Evolutionary conservation across 2,797 vertebrate genomes (phyloP).

Genomic region (Balearica regulorum): DNA sequence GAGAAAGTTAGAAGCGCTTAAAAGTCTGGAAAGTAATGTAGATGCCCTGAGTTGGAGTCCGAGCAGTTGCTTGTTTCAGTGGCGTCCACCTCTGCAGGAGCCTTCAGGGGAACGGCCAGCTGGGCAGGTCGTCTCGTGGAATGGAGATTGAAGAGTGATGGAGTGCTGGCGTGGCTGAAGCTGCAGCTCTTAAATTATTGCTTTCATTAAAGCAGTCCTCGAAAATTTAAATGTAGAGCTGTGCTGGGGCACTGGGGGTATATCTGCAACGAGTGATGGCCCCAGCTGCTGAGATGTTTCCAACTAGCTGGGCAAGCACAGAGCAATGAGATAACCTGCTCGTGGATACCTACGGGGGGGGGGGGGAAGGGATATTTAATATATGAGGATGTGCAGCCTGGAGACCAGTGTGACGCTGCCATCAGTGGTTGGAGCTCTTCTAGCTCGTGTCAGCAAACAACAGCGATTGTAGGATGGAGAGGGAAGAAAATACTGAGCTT

Average conservation of each 20-base stretch:
- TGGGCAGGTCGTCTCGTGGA: background rate
- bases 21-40: background rate
- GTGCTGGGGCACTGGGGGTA: background rate
- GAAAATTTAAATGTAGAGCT: background rate
- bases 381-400: background rate
- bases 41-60: background rate
- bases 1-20: background rate
- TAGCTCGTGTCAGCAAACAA: background rate
- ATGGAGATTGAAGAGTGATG: background rate
- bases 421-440: background rate
- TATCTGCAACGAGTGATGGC: accelerated
- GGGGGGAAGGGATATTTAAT: accelerated
- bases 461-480: background rate
- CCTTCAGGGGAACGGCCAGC: background rate
- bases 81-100: background rate
- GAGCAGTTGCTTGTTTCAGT: background rate
- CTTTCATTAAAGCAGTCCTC: background rate
- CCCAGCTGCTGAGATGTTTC: background rate
- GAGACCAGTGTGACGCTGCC: accelerated
- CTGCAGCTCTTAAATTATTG: background rate
- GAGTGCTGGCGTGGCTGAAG: background rate
- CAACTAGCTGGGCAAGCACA: background rate
- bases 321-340: background rate
- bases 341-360: background rate
- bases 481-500: background rate